A percentile compares a stretch with the other conserved stretches of the same genome.
These are phyloP conservation scores for Atlantisia rogersi DNA, from an alignment of 2,113 vertebrate genomes.

Conservation along the genomic window DNA sequence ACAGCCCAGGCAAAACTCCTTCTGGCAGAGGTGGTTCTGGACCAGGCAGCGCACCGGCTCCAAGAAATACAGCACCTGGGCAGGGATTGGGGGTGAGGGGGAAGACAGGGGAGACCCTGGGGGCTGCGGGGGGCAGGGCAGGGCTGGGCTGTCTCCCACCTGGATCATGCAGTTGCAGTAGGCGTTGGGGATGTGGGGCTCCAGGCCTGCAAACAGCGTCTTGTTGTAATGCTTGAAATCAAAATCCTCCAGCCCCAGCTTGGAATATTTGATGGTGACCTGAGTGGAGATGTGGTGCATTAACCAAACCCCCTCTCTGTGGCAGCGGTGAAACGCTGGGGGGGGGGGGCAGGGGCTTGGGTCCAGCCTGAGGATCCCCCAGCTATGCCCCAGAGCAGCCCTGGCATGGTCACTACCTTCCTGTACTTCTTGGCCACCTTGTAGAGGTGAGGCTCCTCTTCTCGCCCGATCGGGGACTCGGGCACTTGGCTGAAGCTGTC, in stretches of 20 bases:
- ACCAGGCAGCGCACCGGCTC: constrained; percentile 95
- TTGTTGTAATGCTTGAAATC: constrained; percentile 99
- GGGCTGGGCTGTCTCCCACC: constrained; percentile 61
- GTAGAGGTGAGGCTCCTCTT: constrained; percentile 94
- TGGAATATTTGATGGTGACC: constrained; percentile 99
- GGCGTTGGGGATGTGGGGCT: constrained; percentile 98
- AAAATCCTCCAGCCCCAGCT: constrained; percentile 96
- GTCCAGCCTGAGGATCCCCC: background rate
- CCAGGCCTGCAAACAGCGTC: constrained; percentile 94
- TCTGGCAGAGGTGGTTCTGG: constrained; percentile 97
- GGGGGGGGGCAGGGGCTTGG: no score
- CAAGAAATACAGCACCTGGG: constrained; percentile 93
- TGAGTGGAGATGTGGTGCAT: background rate
- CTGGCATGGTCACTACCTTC: constrained; percentile 80
- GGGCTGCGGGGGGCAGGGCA: fast-evolving
- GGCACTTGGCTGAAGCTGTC: constrained; percentile 95
- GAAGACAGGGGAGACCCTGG: background rate
- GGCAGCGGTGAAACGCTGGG: no score
- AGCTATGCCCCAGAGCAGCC: background rate
- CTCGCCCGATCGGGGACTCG: constrained; percentile 92
- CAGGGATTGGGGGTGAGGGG: background rate
- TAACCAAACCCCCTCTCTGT: no score
- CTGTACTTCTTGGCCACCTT: constrained; percentile 98
- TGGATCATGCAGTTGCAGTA: constrained; percentile 99
- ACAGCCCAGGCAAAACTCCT: constrained; percentile 97